Evolutionary conservation across 1,140 invertebrate genomes (phyloP), one percentile per base, ranked within the genome.

Genomic region (Cotesia chilonis): DNA sequence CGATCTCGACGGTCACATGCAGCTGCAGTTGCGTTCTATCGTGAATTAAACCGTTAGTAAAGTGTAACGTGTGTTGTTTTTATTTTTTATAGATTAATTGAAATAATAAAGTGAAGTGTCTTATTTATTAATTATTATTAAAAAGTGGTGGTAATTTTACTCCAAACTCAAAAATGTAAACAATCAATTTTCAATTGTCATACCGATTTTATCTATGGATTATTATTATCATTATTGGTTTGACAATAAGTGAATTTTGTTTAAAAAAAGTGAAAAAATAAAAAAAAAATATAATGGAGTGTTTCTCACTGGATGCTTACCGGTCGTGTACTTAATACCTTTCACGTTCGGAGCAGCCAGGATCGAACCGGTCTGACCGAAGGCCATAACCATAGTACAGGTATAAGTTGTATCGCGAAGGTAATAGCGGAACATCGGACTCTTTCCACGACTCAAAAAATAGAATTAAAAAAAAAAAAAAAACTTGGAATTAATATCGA

Each of bases 291-390:
- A 28, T 28, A 28, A 28, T 36, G 37, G 12, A 36, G 52, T 52
- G 4, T 52, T 68, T 68, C 20, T 28, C 7, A 28, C n/a, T 55
- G 17, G 60, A 73, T 70, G 60, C 72, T 68, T 54, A 60, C 47
- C 64, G 51, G 52, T n/a, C 38, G 54, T 60, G 64, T 37, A 72
- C 65, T 67, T 41, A 37, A 61, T 38, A 65, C 72, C 60, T 73
- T 69, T 73, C 72, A 68, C 73, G 73, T 28, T 70, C 64, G 63
- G 52, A 63, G 63, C 68, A 61, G 38, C 63, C 17, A 64, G 70
- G 68, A 74, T 70, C 64, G 52, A 70, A 75, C 71, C 68, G 70
- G 66, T 70, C 70, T 65, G 66, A 37, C 68, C 70, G 67, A 75
- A 72, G 74, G 71, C 47, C 67, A 68, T 64, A 41, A 57, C 51